Evolutionary conservation across 2,113 vertebrate genomes (phyloP).

Genomic region (Brachypteracias leptosomus): DNA sequence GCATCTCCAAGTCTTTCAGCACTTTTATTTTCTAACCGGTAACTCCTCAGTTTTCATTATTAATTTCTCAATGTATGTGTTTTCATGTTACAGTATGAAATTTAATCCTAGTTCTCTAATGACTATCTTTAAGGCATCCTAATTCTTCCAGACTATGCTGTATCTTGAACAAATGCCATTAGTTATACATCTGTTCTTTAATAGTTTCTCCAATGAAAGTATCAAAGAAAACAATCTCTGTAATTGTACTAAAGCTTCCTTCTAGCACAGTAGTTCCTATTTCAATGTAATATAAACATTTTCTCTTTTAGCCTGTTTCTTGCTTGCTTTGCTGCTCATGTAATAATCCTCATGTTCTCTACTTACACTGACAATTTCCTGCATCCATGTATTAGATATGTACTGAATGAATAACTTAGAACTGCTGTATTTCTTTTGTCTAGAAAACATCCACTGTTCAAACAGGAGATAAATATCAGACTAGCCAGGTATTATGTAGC

Average conservation of each 20-base stretch:
- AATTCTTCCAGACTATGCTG: not conserved
- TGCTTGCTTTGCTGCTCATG: not conserved
- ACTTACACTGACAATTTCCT: not conserved
- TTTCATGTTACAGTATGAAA: not conserved
- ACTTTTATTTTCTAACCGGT: not conserved
- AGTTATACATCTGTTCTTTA: not conserved
- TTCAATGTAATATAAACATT: not conserved
- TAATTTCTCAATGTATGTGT: not conserved
- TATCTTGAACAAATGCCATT: not conserved
- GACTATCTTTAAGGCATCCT: not conserved
- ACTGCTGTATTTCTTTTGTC: not conserved
- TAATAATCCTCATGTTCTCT: not conserved
- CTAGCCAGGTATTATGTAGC: not conserved
- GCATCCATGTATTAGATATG: not conserved
- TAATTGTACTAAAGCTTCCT: not conserved
- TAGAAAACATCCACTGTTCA: not conserved
- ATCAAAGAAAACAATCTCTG: not conserved
- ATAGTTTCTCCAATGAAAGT: not conserved
- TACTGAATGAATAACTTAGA: not conserved
- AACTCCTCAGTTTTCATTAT: not conserved
- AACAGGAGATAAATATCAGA: not conserved
- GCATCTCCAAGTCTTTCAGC: not conserved
- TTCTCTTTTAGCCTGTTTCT: not conserved
- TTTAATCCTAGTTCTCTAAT: not conserved
- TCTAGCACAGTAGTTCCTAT: not conserved